Base-by-base conservation (phyloP, 30 jellyfish, hydroid and myxozoan genomes). In the Hydra vulgaris region DNA sequence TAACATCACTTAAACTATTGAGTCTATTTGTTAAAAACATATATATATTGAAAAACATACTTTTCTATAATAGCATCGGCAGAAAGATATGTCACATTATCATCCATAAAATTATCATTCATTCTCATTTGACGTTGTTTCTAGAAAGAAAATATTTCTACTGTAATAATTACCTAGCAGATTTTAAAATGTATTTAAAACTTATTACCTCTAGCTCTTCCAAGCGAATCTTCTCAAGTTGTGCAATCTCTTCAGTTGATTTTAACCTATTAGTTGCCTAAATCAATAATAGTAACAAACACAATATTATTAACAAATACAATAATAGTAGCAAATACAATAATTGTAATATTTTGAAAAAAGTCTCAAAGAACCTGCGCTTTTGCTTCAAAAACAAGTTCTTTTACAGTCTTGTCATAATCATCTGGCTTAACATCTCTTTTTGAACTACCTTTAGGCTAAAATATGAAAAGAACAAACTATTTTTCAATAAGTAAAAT, bases 351-450 rank as follows among this genome's bases (percentile, higher is more conserved):
- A 74, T 0, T 74, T 23, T 16, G 25, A 25, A 52, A 52, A 8
- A 22, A 21, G 24, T 16, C 1, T 73, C 8, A 21, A 74, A 74
- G 25, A 21, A 90, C 96, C 98, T 79, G 84, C 23, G 95, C 96
- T 79, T 84, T 92, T 18, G 88, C 79, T 75, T 92, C 96, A 78
- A 54, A 92, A 66, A 74, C 23, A 26, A 92, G 89, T 70, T 86
- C 95, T 25, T 82, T 86, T 26, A 92, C 98, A n/a, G 94, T 89
- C 23, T 68, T 79, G 70, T 92, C 98, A 76, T 92, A 92, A 76
- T 92, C 98, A 81, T 86, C 95, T 52, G 87, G 88, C 0, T 66
- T 17, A 23, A 3, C 72, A 19, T 80, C 73, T 0, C 18, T 25
- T 18, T 79, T 83, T 53, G 22, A 81, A 25, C 71, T 26, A 1